Evolutionary conservation across 1,140 invertebrate genomes (phyloP).

Genomic region (Rhynchophorus ferrugineus): DNA sequence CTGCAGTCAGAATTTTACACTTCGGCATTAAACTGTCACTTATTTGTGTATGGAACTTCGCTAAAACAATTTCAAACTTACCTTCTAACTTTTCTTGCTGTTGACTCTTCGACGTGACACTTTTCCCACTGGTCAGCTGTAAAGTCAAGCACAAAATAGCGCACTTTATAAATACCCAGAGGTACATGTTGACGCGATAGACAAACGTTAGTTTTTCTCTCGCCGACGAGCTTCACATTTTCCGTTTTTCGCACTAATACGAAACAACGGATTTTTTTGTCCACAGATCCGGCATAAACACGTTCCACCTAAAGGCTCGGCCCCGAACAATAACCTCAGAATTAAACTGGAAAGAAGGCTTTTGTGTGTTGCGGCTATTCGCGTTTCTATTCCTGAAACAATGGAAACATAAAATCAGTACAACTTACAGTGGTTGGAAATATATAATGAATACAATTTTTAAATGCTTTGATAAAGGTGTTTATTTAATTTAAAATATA

Average conservation of each 20-base stretch:
- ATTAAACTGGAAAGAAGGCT: too few relatives aligned
- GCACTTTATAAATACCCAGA: conserved; percentile 13
- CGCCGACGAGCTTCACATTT: conserved; percentile 5
- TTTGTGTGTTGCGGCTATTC: not conserved
- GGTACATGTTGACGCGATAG: conserved; percentile 9
- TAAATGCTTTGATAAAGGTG: too few relatives aligned
- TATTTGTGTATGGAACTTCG: too few relatives aligned
- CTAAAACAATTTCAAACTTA: too few relatives aligned
- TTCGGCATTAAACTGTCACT: too few relatives aligned
- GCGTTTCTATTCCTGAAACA: not conserved
- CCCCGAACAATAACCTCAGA: not conserved
- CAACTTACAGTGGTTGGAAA: too few relatives aligned
- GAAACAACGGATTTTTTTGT: not conserved
- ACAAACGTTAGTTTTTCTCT: not conserved
- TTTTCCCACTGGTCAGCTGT: conserved; percentile 6
- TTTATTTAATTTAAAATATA: too few relatives aligned
- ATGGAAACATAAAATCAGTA: not conserved
- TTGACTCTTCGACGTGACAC: conserved; percentile 11
- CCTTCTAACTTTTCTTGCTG: conserved; percentile 16
- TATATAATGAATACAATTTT: too few relatives aligned
- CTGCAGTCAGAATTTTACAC: too few relatives aligned
- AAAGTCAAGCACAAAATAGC: conserved; percentile 16
- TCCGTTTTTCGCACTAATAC: not conserved
- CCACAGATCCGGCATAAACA: too few relatives aligned
- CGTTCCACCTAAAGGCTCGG: too few relatives aligned